Evolutionary conservation across 2,888 invertebrate species (phyloP).

Genomic region (Rhogogaster chlorosoma): DNA sequence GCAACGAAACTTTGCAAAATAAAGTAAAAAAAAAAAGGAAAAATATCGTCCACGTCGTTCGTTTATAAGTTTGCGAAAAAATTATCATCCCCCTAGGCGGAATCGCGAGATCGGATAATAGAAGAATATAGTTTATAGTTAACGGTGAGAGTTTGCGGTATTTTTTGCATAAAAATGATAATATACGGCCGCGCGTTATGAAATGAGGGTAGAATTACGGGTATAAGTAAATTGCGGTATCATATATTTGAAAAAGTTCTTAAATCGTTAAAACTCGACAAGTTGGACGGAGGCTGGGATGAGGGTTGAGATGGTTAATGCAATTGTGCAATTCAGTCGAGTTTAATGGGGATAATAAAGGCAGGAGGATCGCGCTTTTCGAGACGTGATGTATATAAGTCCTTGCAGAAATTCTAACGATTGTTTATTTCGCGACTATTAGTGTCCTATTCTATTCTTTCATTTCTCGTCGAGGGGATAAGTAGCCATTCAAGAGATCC

Average conservation of each 20-base stretch:
- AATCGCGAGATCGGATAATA: too few relatives aligned
- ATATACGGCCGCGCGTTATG: neutral
- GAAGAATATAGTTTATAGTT: neutral
- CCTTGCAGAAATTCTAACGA: neutral
- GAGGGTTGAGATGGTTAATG: neutral
- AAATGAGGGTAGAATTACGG: neutral
- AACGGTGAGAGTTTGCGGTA: neutral
- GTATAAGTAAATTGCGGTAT: neutral
- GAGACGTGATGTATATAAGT: neutral
- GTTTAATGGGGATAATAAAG: neutral
- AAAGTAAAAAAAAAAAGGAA: neutral
- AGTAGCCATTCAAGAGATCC: neutral
- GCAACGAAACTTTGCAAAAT: neutral
- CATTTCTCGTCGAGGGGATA: neutral
- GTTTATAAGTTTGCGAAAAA: neutral
- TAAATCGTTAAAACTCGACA: neutral
- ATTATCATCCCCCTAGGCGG: neutral
- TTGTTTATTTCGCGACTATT: neutral
- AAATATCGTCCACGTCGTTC: neutral
- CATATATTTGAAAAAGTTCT: neutral
- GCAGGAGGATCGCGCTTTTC: neutral
- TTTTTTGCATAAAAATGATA: neutral
- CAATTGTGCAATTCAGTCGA: conserved; percentile 18
- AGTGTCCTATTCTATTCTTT: neutral
- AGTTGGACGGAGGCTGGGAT: neutral